phyloP scores from a whole-genome alignment of 2,113 vertebrate genomes.

The Empidonax traillii region DNA sequence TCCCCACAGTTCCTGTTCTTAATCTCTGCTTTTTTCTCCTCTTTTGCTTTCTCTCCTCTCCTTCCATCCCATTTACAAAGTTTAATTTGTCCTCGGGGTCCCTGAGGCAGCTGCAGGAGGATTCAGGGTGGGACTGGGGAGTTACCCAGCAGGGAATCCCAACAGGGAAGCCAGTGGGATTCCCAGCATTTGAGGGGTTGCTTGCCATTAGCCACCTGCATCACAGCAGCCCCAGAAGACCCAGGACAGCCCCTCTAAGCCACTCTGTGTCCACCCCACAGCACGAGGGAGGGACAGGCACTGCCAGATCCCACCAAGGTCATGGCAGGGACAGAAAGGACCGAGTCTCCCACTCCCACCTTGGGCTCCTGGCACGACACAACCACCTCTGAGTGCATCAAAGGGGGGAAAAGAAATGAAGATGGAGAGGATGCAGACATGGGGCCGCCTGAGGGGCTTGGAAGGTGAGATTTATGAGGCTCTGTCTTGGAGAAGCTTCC shows the following conservation, averaged over 20 bases:
- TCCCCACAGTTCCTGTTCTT: slow-evolving; percentile 59
- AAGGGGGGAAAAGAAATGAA: background rate
- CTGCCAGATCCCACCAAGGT: background rate
- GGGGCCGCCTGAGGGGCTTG: background rate
- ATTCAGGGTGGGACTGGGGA: background rate
- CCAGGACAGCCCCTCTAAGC: background rate
- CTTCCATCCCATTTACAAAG: background rate
- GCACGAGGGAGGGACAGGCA: background rate
- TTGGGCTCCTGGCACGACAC: background rate
- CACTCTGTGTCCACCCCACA: background rate
- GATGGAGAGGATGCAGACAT: slow-evolving; percentile 32
- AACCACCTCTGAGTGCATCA: background rate
- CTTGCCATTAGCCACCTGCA: background rate
- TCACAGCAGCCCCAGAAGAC: background rate
- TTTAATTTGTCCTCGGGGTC: background rate
- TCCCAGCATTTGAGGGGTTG: background rate
- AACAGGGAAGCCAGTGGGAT: background rate
- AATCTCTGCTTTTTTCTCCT: slow-evolving; percentile 34
- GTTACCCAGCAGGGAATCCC: background rate
- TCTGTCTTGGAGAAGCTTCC: slow-evolving; percentile 27
- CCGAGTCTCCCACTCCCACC: background rate
- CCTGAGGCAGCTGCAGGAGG: background rate
- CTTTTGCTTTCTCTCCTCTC: background rate
- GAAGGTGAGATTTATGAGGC: slow-evolving; percentile 33
- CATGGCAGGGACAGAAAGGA: background rate